Evolutionary conservation across 2,888 invertebrate genomes (phyloP), one percentile per base, ranked within the genome.

Genomic region (Chrysodeixis includens): DNA sequence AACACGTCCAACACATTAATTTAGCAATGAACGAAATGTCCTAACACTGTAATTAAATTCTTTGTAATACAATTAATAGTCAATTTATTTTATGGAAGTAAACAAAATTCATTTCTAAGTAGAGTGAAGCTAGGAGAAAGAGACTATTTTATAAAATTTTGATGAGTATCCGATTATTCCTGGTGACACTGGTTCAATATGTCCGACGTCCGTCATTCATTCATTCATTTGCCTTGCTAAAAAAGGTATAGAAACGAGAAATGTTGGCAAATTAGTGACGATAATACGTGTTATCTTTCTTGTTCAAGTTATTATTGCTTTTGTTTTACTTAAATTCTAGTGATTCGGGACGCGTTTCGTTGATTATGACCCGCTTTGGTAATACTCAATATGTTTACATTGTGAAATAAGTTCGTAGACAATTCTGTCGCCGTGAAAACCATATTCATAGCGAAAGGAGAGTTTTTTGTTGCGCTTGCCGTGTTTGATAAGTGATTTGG

Each of bases 221-320:
- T 91, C 90, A 88, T 89, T 91, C 91, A 87, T 88, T 89, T 88
- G 85, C 81, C 84, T 91, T 90, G 89, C 88, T 90, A 90, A 91
- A 92, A 92, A 93, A 91, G 89, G 88, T 86, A 86, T 79, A 87
- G 88, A 89, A 91, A 88, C 87, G 85, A 91, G 90, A 93, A 92
- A 92, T 93, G 91, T 94, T 94, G 93, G 94, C 93, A 91, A 93
- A 92, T 92, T 93, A 87, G 77, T 87, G 87, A 83, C 87, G 89
- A 88, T 89, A 89, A 89, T 92, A 91, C 90, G 91, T 92, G 91
- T 86, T 92, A 90, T 86, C 86, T 86, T 88, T 89, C 87, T 84
- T 80, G 83, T 87, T 85, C 73, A 80, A 84, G 72, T 76, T 79
- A 83, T 82, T 79, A 81, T 83, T 84, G 67, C 71, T 75, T 70